Conservation (phyloP, 2,888 invertebrate genomes). For the Caenorhabditis doughertyi region DNA sequence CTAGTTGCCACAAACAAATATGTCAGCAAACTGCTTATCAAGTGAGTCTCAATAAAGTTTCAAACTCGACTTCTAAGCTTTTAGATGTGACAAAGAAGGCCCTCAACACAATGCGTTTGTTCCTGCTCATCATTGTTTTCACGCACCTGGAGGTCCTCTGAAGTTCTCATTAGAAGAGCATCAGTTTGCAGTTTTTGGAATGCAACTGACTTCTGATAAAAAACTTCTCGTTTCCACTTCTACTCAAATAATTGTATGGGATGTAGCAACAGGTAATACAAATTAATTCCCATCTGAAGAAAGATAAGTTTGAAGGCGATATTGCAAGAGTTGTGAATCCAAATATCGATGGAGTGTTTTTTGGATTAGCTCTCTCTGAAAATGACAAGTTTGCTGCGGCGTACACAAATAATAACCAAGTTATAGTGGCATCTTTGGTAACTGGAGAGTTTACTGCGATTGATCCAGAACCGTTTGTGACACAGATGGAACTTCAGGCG, state of each 20-base stretch:
- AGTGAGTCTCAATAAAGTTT: conserved; percentile 13
- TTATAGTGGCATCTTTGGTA: conserved; percentile 89
- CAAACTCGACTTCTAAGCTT: neutral
- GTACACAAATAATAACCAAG: conserved; percentile 96
- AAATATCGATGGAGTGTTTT: conserved; percentile 91
- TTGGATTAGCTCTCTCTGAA: conserved; percentile 89
- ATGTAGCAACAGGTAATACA: conserved; percentile 90
- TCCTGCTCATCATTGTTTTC: conserved; percentile 95
- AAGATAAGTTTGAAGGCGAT: conserved; percentile 87
- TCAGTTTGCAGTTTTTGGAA: conserved; percentile 96
- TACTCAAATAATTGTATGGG: conserved; percentile 96
- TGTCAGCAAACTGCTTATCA: conserved; percentile 90
- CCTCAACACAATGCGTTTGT: conserved; percentile 90
- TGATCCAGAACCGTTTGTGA: conserved; percentile 89
- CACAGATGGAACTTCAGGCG: conserved; percentile 86
- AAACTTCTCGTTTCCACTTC: conserved; percentile 96
- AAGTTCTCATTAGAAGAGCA: conserved; percentile 99
- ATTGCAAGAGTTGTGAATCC: conserved; percentile 92
- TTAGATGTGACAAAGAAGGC: conserved; percentile 93
- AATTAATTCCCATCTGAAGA: neutral
- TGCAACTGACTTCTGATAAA: conserved; percentile 92
- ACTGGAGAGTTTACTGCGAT: conserved; percentile 94
- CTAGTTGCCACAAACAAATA: conserved; percentile 90
- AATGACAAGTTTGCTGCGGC: conserved; percentile 97
- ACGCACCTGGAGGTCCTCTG: conserved; percentile 98